Percentiles rank a stretch among this genome's conserved stretches.
phyloP scores from a whole-genome alignment of 1,140 invertebrate species.

The Physella acuta region DNA sequence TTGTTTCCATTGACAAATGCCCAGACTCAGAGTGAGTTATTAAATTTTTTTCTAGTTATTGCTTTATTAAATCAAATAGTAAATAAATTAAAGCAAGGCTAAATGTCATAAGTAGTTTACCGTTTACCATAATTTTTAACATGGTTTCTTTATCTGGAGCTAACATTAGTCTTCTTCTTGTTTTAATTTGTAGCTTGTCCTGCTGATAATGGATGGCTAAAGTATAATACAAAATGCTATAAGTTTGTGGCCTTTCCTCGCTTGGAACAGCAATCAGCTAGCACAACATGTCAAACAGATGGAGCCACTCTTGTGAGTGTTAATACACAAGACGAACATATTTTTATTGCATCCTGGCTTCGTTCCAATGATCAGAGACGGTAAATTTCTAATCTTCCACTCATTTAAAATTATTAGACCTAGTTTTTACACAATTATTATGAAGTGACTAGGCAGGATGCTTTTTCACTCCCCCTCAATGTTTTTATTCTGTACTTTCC shows the following conservation, averaged over 20 bases:
- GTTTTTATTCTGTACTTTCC: neutral
- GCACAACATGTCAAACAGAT: conserved; percentile 1
- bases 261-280: neutral
- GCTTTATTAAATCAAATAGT: too few relatives aligned
- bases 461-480: neutral
- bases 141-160: too few relatives aligned
- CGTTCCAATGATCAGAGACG: conserved; percentile 8
- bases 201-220: conserved; percentile 6
- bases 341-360: conserved; percentile 18
- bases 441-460: neutral
- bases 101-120: too few relatives aligned
- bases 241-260: conserved; percentile 15
- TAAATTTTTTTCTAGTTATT: too few relatives aligned
- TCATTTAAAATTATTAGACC: neutral
- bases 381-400: neutral
- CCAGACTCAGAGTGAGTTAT: too few relatives aligned
- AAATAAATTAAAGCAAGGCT: too few relatives aligned
- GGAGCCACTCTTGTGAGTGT: conserved; percentile 19
- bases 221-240: conserved; percentile 15
- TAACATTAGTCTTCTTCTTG: too few relatives aligned
- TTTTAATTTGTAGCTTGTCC: conserved; percentile 12
- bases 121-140: too few relatives aligned
- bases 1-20: too few relatives aligned
- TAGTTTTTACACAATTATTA: neutral
- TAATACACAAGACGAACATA: conserved; percentile 2